Evolutionary conservation across 2,888 invertebrate genomes (phyloP), one percentile per base, ranked within the genome.

Genomic region (Scaptomyza cyrtandrae): DNA sequence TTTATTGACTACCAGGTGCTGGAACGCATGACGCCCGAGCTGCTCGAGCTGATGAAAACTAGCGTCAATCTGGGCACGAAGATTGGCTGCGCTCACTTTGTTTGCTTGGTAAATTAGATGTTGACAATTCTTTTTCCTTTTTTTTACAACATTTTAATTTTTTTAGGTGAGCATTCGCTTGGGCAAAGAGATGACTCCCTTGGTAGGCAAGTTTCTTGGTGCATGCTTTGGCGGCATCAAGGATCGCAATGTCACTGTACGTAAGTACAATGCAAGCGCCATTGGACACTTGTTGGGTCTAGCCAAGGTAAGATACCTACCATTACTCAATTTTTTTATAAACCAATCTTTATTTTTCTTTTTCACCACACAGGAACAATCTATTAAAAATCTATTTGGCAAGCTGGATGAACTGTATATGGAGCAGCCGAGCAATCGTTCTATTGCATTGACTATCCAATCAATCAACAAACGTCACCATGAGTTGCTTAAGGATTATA

Each of bases 31-130:
- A 94, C 97, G 10, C 97, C 97, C 0, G 95, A 95, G 84, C 93
- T 97, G 3, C 91, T 95, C n/a, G 98, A 98, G 71, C 93, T 98
- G 58, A 95, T 97, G 87, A 96, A 95, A 86, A 93, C 94, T 64
- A 96, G 96, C 3, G 95, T 97, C 0, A 97, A 96, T 77, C 94
- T 98, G 46, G 97, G 97, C 29, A 97, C 97, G 0, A 96, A 97
- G 91, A 95, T 96, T 19, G 96, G 96, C 0, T 95, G 95, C 85
- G 95, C 96, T 0, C 96, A 97, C 91, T 96, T 97, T 89, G 93
- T 97, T 55, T 95, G 95, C 44, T 93, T 96, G 67, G 93, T 96
- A 31, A 93, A 94, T 33, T 6, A 14, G 6, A 24, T 13, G 3
- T 11, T 16, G 13, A n/a, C 3, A 10, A 27, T 10, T 41, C 6